Evolutionary conservation across 2,797 vertebrate species (phyloP).

Genomic region (Pseudopleuronectes americanus): DNA sequence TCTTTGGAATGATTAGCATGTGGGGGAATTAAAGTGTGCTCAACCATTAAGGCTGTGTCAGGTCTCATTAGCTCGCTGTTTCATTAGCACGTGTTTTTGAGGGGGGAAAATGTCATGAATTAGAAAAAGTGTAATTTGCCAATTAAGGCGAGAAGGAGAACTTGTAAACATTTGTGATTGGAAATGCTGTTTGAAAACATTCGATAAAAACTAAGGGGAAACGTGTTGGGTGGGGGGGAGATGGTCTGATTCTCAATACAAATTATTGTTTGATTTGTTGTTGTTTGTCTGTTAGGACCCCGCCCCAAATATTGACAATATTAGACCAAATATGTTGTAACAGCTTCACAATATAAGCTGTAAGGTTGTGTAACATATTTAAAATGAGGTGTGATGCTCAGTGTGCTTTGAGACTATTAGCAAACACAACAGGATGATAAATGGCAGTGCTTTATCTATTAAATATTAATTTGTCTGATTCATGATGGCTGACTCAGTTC

Average conservation of each 20-base stretch:
- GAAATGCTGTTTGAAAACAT: no score
- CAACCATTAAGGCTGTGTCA: conserved; percentile 36
- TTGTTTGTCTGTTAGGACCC: no score
- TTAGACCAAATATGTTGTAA: no score
- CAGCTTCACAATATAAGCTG: no score
- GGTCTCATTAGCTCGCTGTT: conserved; percentile 36
- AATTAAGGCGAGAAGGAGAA: neutral
- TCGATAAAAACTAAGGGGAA: no score
- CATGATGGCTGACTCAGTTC: conserved; percentile 6
- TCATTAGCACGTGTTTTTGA: conserved; percentile 22
- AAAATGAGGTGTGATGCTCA: neutral
- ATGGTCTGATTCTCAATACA: no score
- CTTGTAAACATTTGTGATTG: no score
- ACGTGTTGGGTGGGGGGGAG: no score
- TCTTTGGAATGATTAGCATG: conserved; percentile 56
- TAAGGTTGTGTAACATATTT: conserved; percentile 9
- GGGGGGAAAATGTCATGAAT: conserved; percentile 1
- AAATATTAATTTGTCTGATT: neutral
- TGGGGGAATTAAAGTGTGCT: conserved; percentile 32
- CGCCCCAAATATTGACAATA: no score
- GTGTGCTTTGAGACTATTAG: conserved; percentile 8
- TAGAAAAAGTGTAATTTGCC: conserved; percentile 25
- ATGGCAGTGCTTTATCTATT: neutral
- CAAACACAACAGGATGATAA: neutral
- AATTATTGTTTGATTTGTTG: no score